Evolutionary conservation across 1,140 invertebrate species (phyloP).

Genomic region (Cydia strobilella): DNA sequence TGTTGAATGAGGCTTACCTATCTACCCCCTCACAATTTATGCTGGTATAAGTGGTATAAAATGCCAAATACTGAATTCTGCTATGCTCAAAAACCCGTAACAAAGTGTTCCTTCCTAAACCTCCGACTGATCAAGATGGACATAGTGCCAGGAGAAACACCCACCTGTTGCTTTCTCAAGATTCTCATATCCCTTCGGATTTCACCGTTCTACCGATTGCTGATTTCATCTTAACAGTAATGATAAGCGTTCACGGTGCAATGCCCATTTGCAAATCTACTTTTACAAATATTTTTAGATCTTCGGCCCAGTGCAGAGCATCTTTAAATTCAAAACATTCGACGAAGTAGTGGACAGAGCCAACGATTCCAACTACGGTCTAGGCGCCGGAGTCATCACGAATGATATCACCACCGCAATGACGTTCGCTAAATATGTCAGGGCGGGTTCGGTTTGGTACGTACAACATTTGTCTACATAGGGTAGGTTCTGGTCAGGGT

Average conservation of each 20-base stretch:
- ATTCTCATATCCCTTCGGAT: neutral
- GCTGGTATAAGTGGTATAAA: too few species aligned
- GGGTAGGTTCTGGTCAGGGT: too few species aligned
- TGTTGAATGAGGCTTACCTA: too few species aligned
- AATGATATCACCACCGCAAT: conserved; percentile 92
- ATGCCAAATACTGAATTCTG: too few species aligned
- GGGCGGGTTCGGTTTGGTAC: conserved; percentile 94
- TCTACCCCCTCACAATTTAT: too few species aligned
- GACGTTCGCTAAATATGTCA: conserved; percentile 86
- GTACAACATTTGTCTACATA: conserved; percentile 69
- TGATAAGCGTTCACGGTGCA: neutral
- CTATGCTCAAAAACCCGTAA: too few species aligned
- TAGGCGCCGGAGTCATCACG: conserved; percentile 93
- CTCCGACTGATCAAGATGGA: too few species aligned
- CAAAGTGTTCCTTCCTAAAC: too few species aligned
- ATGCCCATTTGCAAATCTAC: neutral
- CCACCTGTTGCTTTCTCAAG: neutral
- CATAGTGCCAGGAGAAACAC: too few species aligned
- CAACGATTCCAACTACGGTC: conserved; percentile 93
- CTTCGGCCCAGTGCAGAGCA: conserved; percentile 96
- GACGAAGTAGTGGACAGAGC: conserved; percentile 95
- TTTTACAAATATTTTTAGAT: conserved; percentile 72
- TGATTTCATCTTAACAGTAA: neutral
- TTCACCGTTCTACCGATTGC: neutral
- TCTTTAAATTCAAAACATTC: conserved; percentile 93